These are phyloP conservation scores for Minunthozetes semirufus DNA, from an alignment of 2,888 invertebrate species.

Conservation along the genomic window DNA sequence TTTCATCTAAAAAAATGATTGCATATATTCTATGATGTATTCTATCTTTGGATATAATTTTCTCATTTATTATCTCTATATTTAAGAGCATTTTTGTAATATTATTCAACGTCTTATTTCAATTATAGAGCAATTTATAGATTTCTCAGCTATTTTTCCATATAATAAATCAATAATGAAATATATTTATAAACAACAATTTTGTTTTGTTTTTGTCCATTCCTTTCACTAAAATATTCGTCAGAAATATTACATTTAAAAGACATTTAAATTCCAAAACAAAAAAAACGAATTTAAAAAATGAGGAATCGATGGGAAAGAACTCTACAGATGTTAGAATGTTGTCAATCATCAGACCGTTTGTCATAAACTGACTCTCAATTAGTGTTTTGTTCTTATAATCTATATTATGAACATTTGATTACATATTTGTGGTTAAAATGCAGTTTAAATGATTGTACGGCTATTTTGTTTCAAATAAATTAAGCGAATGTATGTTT, in stretches of 20 bases:
- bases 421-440: neutral
- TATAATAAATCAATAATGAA: slow-evolving; percentile 10
- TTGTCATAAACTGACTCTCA: slow-evolving; percentile 8
- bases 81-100: slow-evolving; percentile 10
- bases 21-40: slow-evolving; percentile 6
- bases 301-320: neutral
- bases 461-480: neutral
- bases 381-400: neutral
- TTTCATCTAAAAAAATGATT: slow-evolving; percentile 12
- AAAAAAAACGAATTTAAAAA: neutral
- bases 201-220: slow-evolving; percentile 1
- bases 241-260: slow-evolving; percentile 1
- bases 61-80: slow-evolving; percentile 2
- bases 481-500: neutral
- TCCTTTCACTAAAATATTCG: slow-evolving; percentile 2
- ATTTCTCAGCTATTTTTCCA: neutral
- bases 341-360: slow-evolving; percentile 15
- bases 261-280: neutral
- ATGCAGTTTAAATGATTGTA: slow-evolving; percentile 3
- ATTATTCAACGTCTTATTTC: neutral
- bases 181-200: slow-evolving; percentile 25
- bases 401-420: slow-evolving; percentile 5
- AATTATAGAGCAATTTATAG: slow-evolving; percentile 10
- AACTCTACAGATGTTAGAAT: slow-evolving; percentile 6
- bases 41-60: slow-evolving; percentile 13